phyloP scores from a whole-genome alignment of 2,797 vertebrate species.

The Euthynnus affinis region DNA sequence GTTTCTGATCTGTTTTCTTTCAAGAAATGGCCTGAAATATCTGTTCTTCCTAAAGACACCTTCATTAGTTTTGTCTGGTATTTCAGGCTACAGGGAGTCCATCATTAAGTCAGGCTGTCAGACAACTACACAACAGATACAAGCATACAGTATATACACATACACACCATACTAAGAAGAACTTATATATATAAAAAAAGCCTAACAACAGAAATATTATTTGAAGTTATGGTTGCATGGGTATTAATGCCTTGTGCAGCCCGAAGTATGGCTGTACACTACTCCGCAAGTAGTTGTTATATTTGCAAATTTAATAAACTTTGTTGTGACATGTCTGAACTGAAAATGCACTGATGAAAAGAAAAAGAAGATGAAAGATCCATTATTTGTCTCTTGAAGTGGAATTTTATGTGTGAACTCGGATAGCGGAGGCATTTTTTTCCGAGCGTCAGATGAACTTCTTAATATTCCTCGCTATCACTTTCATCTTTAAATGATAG shows the following conservation, averaged over 20 bases:
- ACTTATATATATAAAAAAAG: no score
- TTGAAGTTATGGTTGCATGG: not conserved
- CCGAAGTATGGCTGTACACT: no score
- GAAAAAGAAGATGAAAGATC: constrained; percentile 14
- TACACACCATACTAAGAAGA: no score
- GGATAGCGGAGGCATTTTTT: constrained; percentile 8
- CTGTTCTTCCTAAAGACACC: not conserved
- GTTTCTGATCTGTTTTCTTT: not conserved
- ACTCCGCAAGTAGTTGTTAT: no score
- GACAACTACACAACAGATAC: not conserved
- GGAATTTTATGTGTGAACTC: constrained; percentile 27
- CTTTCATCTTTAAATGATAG: constrained; percentile 63
- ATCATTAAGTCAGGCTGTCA: not conserved
- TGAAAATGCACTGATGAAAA: not conserved
- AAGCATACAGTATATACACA: no score
- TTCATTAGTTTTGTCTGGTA: not conserved
- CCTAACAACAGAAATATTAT: not conserved
- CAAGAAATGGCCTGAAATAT: not conserved
- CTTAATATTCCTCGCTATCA: constrained; percentile 52
- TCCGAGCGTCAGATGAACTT: constrained; percentile 6
- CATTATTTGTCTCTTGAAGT: constrained; percentile 6
- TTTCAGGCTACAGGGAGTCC: not conserved
- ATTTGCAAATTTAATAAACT: not conserved
- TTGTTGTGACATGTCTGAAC: not conserved
- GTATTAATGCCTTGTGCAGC: not conserved